phyloP scores from a whole-genome alignment of 2,888 invertebrate species.

The Parnassius mnemosyne region DNA sequence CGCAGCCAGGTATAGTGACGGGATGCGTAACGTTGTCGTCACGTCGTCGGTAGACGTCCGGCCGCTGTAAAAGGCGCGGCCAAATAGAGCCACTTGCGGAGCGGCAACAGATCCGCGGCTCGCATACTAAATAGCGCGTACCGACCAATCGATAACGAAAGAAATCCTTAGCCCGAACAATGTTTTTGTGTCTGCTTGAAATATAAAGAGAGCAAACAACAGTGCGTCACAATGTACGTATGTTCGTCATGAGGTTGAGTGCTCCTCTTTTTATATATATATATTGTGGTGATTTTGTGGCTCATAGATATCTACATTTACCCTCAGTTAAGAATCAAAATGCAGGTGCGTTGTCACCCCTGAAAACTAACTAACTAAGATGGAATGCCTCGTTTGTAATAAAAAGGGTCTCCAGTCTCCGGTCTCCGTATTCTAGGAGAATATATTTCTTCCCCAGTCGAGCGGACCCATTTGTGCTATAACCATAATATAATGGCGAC shows the following conservation, averaged over 20 bases:
- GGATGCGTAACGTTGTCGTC: constrained; percentile 54
- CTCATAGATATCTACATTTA: too few species aligned
- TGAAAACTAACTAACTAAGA: too few species aligned
- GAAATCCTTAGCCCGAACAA: constrained; percentile 40
- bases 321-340: too few species aligned
- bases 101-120: constrained; percentile 34
- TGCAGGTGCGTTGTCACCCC: too few species aligned
- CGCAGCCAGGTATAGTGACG: constrained; percentile 24
- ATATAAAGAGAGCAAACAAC: constrained; percentile 12
- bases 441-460: too few species aligned
- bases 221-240: constrained; percentile 2
- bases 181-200: constrained; percentile 42
- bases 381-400: too few species aligned
- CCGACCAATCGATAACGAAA: constrained; percentile 38
- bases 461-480: too few species aligned
- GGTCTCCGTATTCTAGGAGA: too few species aligned
- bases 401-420: too few species aligned
- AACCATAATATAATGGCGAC: too few species aligned
- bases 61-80: constrained; percentile 48
- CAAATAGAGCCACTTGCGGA: constrained; percentile 64
- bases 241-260: neutral
- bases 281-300: too few species aligned
- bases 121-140: constrained; percentile 35
- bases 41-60: constrained; percentile 55
- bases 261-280: too few species aligned